Evolutionary conservation across 2,113 vertebrate species (phyloP), one percentile per base, ranked within the genome.

Genomic region (Garra rufa): DNA sequence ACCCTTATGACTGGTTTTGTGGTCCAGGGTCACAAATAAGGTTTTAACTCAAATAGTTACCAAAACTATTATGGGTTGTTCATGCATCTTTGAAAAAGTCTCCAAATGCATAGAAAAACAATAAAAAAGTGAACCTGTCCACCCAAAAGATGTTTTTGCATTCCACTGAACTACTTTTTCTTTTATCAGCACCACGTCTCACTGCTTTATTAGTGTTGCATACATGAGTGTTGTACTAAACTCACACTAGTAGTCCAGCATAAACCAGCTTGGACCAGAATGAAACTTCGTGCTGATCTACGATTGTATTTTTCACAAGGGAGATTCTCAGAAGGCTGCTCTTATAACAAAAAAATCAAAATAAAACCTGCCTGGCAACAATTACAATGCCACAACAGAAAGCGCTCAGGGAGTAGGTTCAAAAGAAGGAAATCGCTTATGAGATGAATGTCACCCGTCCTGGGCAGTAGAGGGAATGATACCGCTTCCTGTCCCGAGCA

Each of bases 401-500:
- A 83, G 77, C 79, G 76, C 75, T 87, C 61, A 81, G 88, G 90
- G 88, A 91, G 61, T 26, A 34, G 9, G 50, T 48, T 90, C 83
- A 91, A 93, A 92, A 90, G 90, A 85, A 89, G 89, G 91, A 92
- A 92, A 85, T 88, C 83, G 83, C 87, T 87, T 82, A 74, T 85
- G 88, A 80, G 77, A 77, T 9, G 71, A 87, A 73, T 50, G 71
- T 87, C 84, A 89, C 52, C 55, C 46, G 48, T 87, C 59, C 82
- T 80, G 75, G 65, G 87, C 65, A 88, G 76, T 59, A 82, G 73
- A 67, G 86, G 89, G 76, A 88, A 81, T 76, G 78, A 81, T 61
- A 34, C 69, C 14, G 73, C 80, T 90, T 93, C 89, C 91, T 89
- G 76, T 90, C 55, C 84, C 85, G 80, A 87, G 85, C 17, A 9